These are phyloP conservation scores for Salminus brasiliensis DNA, from an alignment of 2,113 vertebrate genomes.

Conservation along the genomic window DNA sequence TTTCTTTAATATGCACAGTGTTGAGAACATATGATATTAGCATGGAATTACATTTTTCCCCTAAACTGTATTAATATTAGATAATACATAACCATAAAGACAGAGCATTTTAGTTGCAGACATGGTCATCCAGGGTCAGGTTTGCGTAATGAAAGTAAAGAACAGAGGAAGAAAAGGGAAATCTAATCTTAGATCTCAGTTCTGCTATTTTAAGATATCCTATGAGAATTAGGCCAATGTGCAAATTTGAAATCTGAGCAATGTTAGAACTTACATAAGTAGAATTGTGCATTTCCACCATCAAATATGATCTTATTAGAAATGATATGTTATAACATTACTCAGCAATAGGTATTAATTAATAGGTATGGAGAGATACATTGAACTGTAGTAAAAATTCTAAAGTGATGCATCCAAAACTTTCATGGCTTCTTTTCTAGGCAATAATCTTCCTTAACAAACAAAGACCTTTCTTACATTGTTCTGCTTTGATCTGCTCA, in stretches of 20 bases:
- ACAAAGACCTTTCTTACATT: too few species aligned
- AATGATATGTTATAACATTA: too few species aligned
- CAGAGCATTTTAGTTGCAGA: background rate
- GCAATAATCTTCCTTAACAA: too few species aligned
- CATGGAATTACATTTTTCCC: background rate
- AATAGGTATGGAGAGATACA: too few species aligned
- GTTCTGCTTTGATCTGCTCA: too few species aligned
- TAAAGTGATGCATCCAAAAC: too few species aligned
- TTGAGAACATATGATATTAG: background rate
- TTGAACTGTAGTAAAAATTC: too few species aligned
- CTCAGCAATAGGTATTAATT: too few species aligned
- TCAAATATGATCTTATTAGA: too few species aligned
- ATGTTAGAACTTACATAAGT: background rate
- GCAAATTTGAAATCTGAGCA: background rate
- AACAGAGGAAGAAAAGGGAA: background rate
- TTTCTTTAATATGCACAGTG: background rate
- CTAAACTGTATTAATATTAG: background rate
- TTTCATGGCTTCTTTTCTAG: too few species aligned
- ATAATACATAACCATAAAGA: background rate
- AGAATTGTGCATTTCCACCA: too few species aligned
- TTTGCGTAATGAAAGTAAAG: background rate
- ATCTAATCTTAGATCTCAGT: background rate
- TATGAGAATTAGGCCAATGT: background rate
- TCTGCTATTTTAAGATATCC: conserved; percentile 4
- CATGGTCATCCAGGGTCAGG: background rate